These are phyloP conservation scores for Rhinoptilus africanus DNA, from an alignment of 2,113 vertebrate species.

Conservation along the genomic window DNA sequence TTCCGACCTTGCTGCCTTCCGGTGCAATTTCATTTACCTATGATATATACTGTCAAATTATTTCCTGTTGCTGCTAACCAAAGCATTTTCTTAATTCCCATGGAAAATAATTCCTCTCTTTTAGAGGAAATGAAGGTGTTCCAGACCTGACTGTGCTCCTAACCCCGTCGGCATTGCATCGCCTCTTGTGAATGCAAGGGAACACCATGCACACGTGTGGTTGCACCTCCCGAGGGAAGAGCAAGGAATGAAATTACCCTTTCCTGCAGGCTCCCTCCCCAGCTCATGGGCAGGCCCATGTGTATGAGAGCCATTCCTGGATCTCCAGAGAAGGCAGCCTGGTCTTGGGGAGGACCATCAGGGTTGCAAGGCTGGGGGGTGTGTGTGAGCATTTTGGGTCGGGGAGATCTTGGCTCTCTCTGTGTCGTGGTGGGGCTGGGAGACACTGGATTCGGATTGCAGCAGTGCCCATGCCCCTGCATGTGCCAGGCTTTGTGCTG, in stretches of 20 bases:
- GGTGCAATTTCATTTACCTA: background rate
- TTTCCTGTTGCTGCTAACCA: background rate
- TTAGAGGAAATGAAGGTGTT: background rate
- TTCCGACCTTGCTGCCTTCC: background rate
- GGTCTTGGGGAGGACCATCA: background rate
- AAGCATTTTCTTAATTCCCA: background rate
- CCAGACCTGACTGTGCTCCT: background rate
- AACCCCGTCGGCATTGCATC: background rate
- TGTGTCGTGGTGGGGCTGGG: background rate
- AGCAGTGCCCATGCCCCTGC: background rate
- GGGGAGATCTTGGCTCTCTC: background rate
- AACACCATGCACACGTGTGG: rapidly evolving
- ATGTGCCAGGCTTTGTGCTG: background rate
- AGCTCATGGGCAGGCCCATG: background rate
- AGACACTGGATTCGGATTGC: background rate
- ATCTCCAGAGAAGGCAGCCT: background rate
- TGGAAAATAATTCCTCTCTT: background rate
- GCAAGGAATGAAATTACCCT: background rate
- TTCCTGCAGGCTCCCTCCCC: background rate
- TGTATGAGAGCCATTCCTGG: background rate
- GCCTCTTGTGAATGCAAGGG: background rate
- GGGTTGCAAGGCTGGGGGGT: too few relatives aligned
- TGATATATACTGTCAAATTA: background rate
- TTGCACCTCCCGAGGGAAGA: background rate
- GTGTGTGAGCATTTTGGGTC: too few relatives aligned